Percentiles rank a stretch among this genome's conserved stretches.
Conservation (phyloP, 2,888 invertebrate genomes). For the Pyrrhia umbra region DNA sequence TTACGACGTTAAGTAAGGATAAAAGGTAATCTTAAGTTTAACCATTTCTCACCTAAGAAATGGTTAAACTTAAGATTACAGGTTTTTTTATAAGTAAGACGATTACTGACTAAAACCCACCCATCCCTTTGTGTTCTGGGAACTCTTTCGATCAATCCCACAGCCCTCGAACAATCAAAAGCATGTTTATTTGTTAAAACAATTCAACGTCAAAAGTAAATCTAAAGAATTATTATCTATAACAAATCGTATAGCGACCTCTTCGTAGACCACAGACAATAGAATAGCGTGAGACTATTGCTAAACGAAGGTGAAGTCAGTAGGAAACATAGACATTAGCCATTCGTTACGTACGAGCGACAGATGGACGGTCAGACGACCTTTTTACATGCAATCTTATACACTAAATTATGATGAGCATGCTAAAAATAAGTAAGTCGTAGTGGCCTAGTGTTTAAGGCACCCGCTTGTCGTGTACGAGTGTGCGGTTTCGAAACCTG, state of each 20-base stretch:
- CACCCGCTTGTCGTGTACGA: too few relatives aligned
- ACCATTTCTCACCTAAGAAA: too few relatives aligned
- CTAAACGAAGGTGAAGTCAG: conserved; percentile 35
- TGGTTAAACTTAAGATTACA: too few relatives aligned
- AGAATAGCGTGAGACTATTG: conserved; percentile 42
- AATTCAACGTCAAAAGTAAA: conserved; percentile 6
- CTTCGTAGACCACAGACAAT: conserved; percentile 35
- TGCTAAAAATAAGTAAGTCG: neutral
- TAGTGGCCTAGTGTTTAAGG: too few relatives aligned
- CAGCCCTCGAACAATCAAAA: neutral
- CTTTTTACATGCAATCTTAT: conserved; percentile 25
- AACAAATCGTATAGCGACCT: conserved; percentile 38
- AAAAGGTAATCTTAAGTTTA: too few relatives aligned
- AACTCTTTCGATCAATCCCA: too few relatives aligned
- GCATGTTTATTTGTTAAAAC: neutral
- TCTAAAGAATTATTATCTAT: conserved; percentile 35
- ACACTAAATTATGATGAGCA: conserved; percentile 44
- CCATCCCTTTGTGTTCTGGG: too few relatives aligned
- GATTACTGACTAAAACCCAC: too few relatives aligned
- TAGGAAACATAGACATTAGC: conserved; percentile 46
- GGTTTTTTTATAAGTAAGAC: too few relatives aligned
- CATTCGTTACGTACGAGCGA: conserved; percentile 33
- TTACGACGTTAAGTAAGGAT: too few relatives aligned
- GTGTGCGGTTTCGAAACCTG: too few relatives aligned
- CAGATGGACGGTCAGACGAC: conserved; percentile 9